phyloP scores from a whole-genome alignment of 2,113 vertebrate genomes.

The Drymodes brunneopygia region DNA sequence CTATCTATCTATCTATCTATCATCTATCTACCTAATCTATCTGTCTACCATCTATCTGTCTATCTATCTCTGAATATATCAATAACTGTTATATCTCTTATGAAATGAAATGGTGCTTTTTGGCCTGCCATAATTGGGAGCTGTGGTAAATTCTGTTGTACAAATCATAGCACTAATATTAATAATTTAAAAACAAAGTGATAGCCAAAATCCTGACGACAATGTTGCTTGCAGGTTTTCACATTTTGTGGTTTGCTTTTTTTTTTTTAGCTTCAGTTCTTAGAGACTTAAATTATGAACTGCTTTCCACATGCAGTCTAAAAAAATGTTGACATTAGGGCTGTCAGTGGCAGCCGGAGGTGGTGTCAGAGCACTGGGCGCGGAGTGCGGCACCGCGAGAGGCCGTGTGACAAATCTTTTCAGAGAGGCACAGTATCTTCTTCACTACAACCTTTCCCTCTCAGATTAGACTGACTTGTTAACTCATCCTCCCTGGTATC shows the following conservation, averaged over 20 bases:
- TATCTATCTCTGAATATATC: neutral
- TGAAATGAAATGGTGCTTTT: neutral
- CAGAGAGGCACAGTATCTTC: neutral
- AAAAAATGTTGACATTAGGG: conserved; percentile 16
- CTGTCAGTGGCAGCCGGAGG: neutral
- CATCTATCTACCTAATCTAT: neutral
- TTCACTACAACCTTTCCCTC: neutral
- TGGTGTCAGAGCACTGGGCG: neutral
- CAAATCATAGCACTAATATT: neutral
- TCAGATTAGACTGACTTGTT: conserved; percentile 31
- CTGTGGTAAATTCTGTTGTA: neutral
- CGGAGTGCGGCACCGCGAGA: rapidly evolving
- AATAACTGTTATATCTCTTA: neutral
- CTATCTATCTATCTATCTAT: neutral
- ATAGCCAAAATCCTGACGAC: neutral
- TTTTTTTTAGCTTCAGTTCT: neutral
- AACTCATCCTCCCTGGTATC: neutral
- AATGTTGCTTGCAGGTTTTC: neutral
- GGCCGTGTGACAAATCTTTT: neutral
- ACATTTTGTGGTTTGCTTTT: neutral
- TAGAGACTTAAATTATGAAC: neutral
- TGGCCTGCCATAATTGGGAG: neutral
- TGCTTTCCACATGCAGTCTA: neutral
- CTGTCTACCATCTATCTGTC: neutral
- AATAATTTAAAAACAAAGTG: neutral